Evolutionary conservation across 2,113 vertebrate genomes (phyloP).

Genomic region (Tiliqua scincoides): DNA sequence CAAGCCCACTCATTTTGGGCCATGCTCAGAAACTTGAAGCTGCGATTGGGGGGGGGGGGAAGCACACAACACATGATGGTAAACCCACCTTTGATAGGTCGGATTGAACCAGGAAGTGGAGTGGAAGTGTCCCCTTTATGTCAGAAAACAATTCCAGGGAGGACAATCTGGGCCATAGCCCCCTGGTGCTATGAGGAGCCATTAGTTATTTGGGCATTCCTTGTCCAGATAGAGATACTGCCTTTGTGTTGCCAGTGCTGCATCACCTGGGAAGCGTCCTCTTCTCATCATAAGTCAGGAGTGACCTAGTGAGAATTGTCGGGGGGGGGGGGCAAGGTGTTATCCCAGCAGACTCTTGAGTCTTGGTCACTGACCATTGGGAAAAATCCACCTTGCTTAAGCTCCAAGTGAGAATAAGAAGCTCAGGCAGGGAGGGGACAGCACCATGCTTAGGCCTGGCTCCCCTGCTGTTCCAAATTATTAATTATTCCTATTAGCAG

Average conservation of each 20-base stretch:
- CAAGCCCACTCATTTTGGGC: too few relatives aligned
- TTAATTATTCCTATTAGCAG: conserved; percentile 45
- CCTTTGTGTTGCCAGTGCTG: too few relatives aligned
- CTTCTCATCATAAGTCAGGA: background rate
- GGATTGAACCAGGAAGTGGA: too few relatives aligned
- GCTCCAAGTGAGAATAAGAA: background rate
- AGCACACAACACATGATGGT: too few relatives aligned
- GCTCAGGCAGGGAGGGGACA: background rate
- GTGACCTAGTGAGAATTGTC: background rate
- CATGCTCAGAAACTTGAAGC: too few relatives aligned
- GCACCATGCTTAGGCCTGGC: background rate
- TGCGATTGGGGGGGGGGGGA: too few relatives aligned
- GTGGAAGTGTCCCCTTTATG: too few relatives aligned
- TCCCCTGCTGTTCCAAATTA: conserved; percentile 58
- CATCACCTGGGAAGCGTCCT: background rate
- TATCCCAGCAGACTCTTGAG: background rate
- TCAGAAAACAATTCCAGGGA: too few relatives aligned
- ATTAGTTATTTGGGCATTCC: background rate
- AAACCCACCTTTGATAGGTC: too few relatives aligned
- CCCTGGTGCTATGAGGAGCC: background rate
- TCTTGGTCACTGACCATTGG: background rate
- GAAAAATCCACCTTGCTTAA: background rate
- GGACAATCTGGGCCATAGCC: too few relatives aligned
- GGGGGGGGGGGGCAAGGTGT: background rate
- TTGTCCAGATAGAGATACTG: too few relatives aligned